phyloP scores from a whole-genome alignment of 2,113 vertebrate species.

The Sebastes fasciatus region DNA sequence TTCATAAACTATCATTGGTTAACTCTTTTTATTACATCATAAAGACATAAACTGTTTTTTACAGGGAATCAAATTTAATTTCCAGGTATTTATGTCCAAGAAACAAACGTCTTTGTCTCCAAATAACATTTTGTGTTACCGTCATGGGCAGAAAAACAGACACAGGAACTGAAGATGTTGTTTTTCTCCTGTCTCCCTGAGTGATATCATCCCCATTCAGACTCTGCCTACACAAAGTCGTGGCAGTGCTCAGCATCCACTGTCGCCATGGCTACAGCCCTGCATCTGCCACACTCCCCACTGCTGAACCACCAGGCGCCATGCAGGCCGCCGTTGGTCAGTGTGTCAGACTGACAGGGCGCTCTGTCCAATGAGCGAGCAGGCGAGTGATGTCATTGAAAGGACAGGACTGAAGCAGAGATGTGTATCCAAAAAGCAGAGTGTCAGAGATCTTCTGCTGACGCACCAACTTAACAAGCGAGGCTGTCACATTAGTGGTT shows the following conservation, averaged over 20 bases:
- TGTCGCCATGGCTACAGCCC: conserved; percentile 72
- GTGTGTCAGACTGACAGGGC: background rate
- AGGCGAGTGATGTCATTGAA: conserved; percentile 64
- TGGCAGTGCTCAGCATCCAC: conserved; percentile 72
- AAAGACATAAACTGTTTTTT: background rate
- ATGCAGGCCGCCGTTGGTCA: conserved; percentile 30
- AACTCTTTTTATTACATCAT: background rate
- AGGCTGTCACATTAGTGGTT: conserved; percentile 11
- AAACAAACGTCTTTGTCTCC: background rate
- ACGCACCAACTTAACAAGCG: conserved; percentile 43
- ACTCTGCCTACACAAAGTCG: conserved; percentile 67
- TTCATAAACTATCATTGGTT: background rate
- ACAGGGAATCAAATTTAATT: background rate
- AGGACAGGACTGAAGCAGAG: conserved; percentile 3
- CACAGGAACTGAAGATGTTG: conserved; percentile 62
- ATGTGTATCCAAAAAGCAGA: conserved; percentile 23
- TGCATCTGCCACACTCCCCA: conserved; percentile 41
- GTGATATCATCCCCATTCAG: conserved; percentile 76
- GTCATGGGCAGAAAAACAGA: conserved; percentile 51
- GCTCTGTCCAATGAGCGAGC: conserved; percentile 37
- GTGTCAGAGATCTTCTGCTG: conserved; percentile 55
- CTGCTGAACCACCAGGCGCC: background rate
- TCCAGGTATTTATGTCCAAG: background rate
- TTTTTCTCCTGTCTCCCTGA: conserved; percentile 66
- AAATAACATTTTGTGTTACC: conserved; percentile 23